Base-by-base conservation (phyloP, 1,140 invertebrate species). In the Chlorops oryzae region DNA sequence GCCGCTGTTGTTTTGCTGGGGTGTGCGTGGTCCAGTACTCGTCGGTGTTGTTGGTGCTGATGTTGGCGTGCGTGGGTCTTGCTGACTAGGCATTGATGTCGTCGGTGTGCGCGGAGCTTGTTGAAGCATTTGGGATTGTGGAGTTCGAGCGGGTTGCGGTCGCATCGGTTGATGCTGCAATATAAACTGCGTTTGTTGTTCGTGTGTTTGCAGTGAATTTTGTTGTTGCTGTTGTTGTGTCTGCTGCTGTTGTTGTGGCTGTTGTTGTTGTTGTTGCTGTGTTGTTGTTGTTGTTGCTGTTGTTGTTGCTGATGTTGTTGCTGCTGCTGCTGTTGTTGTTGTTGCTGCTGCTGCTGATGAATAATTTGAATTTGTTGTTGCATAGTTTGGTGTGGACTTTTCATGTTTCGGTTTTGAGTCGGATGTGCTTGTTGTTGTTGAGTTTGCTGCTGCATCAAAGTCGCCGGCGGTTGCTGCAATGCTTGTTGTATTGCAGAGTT, bases 61-160 rank as follows among this genome's bases (percentile, higher is more conserved):
- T 42, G 47, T 44, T 0, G 50, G 50, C 2, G 50, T 52, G 12
- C 50, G 38, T 15, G 45, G 32, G 7, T 47, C 46, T 32, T 32
- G 28, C 28, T 10, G 15, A 32, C 28, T 15, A 32, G 28, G n/a
- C n/a, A n/a, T n/a, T n/a, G n/a, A n/a, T n/a, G n/a, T n/a, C n/a
- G n/a, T 32, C 28, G 28, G 44, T 7, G 44, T 18, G 10, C 17
- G 25, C 6, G 44, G 74, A 74, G 28, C 9, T 50, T 75, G 73
- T 52, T 76, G 76, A 4, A 75, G 34, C 37, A 76, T 75, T 35
- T 75, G 74, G 1, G 73, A 75, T 6, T 45, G 43, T 45, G 17
- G 43, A 0, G 73, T 75, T 5, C 27, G 44, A 34, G 27, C 25
- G 22, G 27, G n/a, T 6, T 32, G 44, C 15, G 17, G 44, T 10